Percentiles rank a stretch among this genome's conserved stretches.
Evolutionary conservation across 2,797 vertebrate species (phyloP).

Genomic region (Muscicapa comitata): DNA sequence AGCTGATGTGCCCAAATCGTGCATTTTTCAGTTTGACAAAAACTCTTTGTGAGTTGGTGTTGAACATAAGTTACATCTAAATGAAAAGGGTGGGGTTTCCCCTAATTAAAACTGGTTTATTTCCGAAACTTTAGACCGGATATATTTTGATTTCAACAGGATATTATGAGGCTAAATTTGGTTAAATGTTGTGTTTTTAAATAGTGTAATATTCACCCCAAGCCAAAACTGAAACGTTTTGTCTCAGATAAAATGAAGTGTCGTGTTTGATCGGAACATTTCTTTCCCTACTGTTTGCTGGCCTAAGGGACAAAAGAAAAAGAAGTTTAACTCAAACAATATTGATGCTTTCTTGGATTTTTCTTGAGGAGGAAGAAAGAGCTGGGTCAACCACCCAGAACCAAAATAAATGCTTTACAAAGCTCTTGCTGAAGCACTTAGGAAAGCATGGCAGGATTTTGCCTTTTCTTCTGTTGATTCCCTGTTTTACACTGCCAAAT

Average conservation of each 20-base stretch:
- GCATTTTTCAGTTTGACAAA: neutral
- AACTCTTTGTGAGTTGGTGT: neutral
- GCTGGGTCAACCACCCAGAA: neutral
- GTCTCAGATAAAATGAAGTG: neutral
- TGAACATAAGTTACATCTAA: neutral
- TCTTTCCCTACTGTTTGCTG: constrained; percentile 1
- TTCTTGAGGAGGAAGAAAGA: neutral
- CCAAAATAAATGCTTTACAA: neutral
- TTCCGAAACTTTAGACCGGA: neutral
- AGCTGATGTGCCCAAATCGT: neutral
- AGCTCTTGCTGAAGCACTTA: neutral
- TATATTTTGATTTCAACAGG: constrained; percentile 24
- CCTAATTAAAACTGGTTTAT: neutral
- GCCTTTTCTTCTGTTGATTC: neutral
- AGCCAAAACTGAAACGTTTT: neutral
- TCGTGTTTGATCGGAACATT: neutral
- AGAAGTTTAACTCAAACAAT: neutral
- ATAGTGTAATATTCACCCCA: neutral
- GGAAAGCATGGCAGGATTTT: neutral
- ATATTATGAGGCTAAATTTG: neutral
- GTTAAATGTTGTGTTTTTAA: constrained; percentile 20
- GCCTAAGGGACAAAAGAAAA: neutral
- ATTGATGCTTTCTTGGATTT: neutral
- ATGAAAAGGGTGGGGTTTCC: neutral
- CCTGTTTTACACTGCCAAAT: neutral